A percentile compares a stretch with the other conserved stretches of the same genome.
phyloP scores from a whole-genome alignment of 1,140 invertebrate genomes.

The Homarus americanus region DNA sequence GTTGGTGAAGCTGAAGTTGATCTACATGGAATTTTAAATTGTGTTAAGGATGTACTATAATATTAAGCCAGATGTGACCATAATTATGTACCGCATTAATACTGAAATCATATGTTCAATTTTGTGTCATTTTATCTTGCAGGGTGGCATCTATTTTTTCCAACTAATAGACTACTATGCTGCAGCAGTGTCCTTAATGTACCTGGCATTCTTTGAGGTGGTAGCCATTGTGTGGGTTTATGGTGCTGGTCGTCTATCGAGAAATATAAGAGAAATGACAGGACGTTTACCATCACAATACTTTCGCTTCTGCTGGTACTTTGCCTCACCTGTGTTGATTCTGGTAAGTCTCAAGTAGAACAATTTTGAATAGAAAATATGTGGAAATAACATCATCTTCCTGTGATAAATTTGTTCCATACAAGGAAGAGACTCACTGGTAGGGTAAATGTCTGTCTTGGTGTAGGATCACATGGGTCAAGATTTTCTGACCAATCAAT shows the following conservation, averaged over 20 bases:
- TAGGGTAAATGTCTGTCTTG: no score
- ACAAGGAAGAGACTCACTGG: no score
- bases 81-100: no score
- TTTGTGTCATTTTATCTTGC: conserved; percentile 75
- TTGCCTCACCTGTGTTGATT: conserved; percentile 88
- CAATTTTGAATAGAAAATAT: background rate
- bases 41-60: no score
- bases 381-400: no score
- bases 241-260: conserved; percentile 87
- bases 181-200: conserved; percentile 93
- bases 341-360: conserved; percentile 81
- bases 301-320: conserved; percentile 91
- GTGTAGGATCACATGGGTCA: no score
- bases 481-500: no score
- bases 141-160: conserved; percentile 96
- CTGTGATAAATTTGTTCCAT: no score
- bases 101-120: no score
- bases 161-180: conserved; percentile 95
- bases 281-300: conserved; percentile 87
- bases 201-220: conserved; percentile 94
- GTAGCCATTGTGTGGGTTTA: conserved; percentile 95
- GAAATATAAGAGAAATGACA: conserved; percentile 93
- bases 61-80: no score
- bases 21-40: no score
- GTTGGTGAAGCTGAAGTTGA: no score